Base-by-base conservation (phyloP, 1,140 invertebrate genomes). In the Antheraea mylitta region DNA sequence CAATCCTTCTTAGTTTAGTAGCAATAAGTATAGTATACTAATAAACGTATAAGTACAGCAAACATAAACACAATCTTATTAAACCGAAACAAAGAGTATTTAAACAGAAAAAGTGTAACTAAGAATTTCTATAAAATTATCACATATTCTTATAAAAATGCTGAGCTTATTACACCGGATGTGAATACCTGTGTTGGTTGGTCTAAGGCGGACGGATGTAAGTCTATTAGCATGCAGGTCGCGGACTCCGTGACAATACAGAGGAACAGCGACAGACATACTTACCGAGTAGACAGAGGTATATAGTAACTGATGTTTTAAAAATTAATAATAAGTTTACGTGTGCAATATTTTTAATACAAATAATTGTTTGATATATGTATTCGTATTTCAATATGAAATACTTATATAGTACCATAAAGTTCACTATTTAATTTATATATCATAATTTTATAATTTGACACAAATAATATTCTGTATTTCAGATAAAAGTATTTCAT, bases 131-230 rank as follows among this genome's bases (percentile, higher is more conserved):
- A 2, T 30, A 30, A 30, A 30, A 30, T 53, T 18, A 48, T 45
- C 18, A 65, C 16, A 30, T 30, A 36, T 63, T 37, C 30, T 8
- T 22, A 37, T 63, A 63, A 37, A 63, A 16, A 36, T 18, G 59
- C 13, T 10, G 19, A 63, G 37, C 38, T n/a, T 45, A 30, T 66
- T n/a, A 60, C 70, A 84, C 86, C 89, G 89, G 89, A 91, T 83
- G 80, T 86, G 77, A 78, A 80, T 71, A 73, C 30, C 65, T 59
- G 53, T 87, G 86, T 75, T 30, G 22, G 86, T 91, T 80, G 85
- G 83, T 81, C 72, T 83, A 70, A 79, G 82, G 76, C 87, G 89
- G 90, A n/a, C n/a, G n/a, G 89, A 91, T 91, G 86, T 85, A 67
- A 72, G 71, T 73, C 74, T 82, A 90, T 91, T 91, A 86, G 82